Percentiles rank a stretch among this genome's conserved stretches.
Evolutionary conservation across 2,113 vertebrate genomes (phyloP).

Genomic region (Rhombomys opimus): DNA sequence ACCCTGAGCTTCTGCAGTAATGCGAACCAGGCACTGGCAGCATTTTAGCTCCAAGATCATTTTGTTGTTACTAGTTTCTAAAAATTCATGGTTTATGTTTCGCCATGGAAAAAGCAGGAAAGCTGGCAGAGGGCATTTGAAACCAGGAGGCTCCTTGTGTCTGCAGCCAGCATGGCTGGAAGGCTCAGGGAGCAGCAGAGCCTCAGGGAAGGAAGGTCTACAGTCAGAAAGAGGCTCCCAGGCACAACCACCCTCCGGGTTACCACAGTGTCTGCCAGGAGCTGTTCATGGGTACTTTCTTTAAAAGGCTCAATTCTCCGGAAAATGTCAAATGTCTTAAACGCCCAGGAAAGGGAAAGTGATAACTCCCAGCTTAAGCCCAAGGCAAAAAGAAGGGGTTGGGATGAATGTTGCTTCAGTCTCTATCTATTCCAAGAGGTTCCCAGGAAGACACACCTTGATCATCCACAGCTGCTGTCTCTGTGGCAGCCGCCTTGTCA

Average conservation of each 20-base stretch:
- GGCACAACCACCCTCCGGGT: background rate
- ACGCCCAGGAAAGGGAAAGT: background rate
- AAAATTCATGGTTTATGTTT: background rate
- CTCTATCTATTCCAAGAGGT: background rate
- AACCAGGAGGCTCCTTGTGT: background rate
- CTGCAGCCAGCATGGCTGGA: background rate
- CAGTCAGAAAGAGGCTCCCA: slow-evolving; percentile 16
- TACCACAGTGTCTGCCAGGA: background rate
- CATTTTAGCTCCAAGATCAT: background rate
- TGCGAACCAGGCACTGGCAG: background rate
- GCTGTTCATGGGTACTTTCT: background rate
- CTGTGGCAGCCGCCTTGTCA: background rate
- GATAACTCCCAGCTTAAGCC: background rate
- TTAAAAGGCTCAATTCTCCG: background rate
- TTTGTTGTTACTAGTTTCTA: background rate
- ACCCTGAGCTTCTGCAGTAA: accelerated
- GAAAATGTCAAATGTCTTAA: background rate
- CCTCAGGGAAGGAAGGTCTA: slow-evolving; percentile 10
- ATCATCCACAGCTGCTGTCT: background rate
- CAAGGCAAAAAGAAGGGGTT: background rate
- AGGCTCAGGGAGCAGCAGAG: background rate
- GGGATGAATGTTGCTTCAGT: background rate
- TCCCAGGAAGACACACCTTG: background rate
- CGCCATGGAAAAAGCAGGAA: background rate
- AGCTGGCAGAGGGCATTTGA: background rate